phyloP scores from a whole-genome alignment of 2,113 vertebrate species.

The Fulmarus glacialis region DNA sequence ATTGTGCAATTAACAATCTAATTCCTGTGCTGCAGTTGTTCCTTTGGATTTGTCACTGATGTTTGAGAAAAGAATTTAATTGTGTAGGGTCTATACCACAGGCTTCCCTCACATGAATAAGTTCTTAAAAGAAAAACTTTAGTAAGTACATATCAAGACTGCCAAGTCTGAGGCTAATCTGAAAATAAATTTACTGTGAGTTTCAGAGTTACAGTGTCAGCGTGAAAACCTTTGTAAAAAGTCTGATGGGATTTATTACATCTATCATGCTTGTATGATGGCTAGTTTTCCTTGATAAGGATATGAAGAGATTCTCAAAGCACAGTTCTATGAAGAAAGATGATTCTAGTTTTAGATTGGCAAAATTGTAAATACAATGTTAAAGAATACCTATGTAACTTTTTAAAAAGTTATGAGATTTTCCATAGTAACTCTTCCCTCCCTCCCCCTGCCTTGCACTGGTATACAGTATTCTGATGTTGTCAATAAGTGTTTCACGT shows the following conservation, averaged over 20 bases:
- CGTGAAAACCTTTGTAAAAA: background rate
- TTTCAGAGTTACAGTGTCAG: background rate
- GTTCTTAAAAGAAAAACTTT: background rate
- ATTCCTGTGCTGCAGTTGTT: background rate
- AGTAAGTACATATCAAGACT: background rate
- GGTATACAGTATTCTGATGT: background rate
- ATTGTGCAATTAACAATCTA: background rate
- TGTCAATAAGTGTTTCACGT: background rate
- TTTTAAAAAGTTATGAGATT: background rate
- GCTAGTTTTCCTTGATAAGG: background rate
- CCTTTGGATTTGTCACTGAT: background rate
- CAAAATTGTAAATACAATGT: background rate
- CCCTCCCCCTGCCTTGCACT: background rate
- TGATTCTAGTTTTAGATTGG: background rate
- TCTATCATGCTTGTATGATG: background rate
- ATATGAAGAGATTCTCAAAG: background rate
- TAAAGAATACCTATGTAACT: background rate
- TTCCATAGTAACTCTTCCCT: background rate
- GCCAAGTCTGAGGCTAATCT: background rate
- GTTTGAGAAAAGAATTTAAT: background rate
- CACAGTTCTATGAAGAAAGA: background rate
- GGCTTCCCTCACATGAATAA: background rate
- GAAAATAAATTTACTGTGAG: background rate
- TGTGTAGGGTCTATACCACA: background rate
- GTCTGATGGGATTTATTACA: background rate